A percentile compares a stretch with the other conserved stretches of the same genome.
These are phyloP conservation scores for Lordiphosa fenestrarum DNA, from an alignment of 2,888 invertebrate genomes.

Conservation along the genomic window DNA sequence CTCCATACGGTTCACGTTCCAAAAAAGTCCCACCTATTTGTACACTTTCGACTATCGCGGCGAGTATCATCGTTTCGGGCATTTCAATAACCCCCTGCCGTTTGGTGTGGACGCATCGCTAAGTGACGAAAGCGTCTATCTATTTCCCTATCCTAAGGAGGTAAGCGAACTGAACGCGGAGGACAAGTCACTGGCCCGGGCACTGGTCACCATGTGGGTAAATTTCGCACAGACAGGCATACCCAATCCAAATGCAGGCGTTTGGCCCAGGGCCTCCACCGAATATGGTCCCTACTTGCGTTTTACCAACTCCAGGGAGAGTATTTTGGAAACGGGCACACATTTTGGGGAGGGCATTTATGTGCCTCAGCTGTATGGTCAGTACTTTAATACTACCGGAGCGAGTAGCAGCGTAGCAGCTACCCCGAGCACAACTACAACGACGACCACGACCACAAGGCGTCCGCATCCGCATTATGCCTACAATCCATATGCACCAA, in stretches of 20 bases:
- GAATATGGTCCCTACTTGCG: conserved; percentile 78
- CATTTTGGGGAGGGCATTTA: conserved; percentile 78
- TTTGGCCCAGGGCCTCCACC: conserved; percentile 73
- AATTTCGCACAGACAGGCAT: conserved; percentile 78
- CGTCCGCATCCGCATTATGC: conserved; percentile 17
- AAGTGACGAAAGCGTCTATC: conserved; percentile 83
- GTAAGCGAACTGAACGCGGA: conserved; percentile 75
- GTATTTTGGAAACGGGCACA: conserved; percentile 66
- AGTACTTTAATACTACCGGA: conserved; percentile 38
- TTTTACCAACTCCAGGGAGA: conserved; percentile 63
- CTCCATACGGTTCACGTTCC: conserved; percentile 66
- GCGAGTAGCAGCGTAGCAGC: background rate
- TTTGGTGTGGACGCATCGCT: conserved; percentile 82
- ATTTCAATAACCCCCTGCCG: conserved; percentile 79
- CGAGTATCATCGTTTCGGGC: conserved; percentile 79
- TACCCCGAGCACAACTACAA: conserved; percentile 13
- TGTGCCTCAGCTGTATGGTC: conserved; percentile 65
- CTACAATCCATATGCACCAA: conserved; percentile 22
- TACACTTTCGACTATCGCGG: conserved; percentile 82
- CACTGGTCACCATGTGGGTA: conserved; percentile 81
- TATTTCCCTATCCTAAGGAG: conserved; percentile 81
- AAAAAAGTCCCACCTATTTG: conserved; percentile 78
- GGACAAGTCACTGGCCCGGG: conserved; percentile 79
- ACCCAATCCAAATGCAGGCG: conserved; percentile 57
- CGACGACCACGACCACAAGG: conserved; percentile 25